Percentiles rank a stretch among this genome's conserved stretches.
These are phyloP conservation scores for Cotesia chilonis DNA, from an alignment of 1,140 invertebrate species.

Conservation along the genomic window DNA sequence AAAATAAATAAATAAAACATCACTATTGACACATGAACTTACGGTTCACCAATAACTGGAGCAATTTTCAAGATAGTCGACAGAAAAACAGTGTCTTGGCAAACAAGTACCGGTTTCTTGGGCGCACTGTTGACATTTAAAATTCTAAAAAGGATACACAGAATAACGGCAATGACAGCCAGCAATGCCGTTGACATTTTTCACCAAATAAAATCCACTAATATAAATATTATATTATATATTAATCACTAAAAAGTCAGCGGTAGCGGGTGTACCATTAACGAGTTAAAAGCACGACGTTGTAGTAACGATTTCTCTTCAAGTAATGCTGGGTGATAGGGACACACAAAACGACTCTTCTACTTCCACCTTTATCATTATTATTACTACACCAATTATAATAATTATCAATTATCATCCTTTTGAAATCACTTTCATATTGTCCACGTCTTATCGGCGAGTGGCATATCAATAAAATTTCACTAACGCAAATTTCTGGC, in stretches of 20 bases:
- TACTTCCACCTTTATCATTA: no score
- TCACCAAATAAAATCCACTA: neutral
- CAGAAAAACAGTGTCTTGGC: conserved; percentile 78
- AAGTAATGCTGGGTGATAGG: no score
- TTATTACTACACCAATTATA: no score
- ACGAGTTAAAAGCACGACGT: no score
- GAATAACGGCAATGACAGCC: conserved; percentile 78
- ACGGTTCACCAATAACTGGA: conserved; percentile 80
- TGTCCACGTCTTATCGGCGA: no score
- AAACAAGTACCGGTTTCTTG: conserved; percentile 76
- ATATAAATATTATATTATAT: neutral
- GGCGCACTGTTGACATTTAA: conserved; percentile 83
- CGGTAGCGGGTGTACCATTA: no score
- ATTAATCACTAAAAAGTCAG: neutral
- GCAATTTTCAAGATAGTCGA: conserved; percentile 79
- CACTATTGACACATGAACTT: conserved; percentile 65
- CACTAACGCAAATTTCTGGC: no score
- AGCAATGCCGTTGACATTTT: conserved; percentile 79
- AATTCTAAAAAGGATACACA: conserved; percentile 82
- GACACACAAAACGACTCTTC: no score
- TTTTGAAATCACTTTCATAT: no score
- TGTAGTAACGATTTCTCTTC: no score
- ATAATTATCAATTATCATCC: no score
- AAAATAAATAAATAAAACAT: neutral
- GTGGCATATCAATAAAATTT: no score